A percentile compares a stretch with the other conserved stretches of the same genome.
phyloP scores from a whole-genome alignment of 2,113 vertebrate species.

The Cathartes aura region DNA sequence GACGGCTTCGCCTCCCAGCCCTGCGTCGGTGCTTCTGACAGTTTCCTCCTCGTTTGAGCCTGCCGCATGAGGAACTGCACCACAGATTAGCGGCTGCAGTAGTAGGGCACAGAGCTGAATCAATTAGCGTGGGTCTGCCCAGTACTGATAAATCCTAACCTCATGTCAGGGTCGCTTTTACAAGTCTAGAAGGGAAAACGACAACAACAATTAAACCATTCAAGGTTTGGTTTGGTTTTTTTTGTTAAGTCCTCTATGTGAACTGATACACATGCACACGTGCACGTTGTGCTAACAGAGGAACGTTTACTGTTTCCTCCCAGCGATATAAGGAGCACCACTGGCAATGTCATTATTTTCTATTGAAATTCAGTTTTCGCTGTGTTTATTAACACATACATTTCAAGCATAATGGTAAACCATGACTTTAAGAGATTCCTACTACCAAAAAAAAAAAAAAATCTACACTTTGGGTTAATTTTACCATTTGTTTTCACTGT shows the following conservation, averaged over 20 bases:
- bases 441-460: background rate
- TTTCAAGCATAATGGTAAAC: background rate
- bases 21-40: background rate
- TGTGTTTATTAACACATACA: background rate
- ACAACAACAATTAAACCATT: constrained; percentile 40
- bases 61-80: background rate
- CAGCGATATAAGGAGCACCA: background rate
- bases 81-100: rapidly evolving
- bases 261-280: background rate
- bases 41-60: background rate
- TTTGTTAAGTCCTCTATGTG: background rate
- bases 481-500: background rate
- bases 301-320: background rate
- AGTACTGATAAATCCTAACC: background rate
- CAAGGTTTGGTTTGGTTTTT: background rate
- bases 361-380: background rate
- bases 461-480: background rate
- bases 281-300: background rate
- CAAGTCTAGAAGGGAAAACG: background rate
- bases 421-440: background rate
- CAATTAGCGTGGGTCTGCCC: background rate
- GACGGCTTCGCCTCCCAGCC: background rate
- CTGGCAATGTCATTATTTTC: background rate
- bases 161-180: background rate
- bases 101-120: background rate